These are phyloP conservation scores for Noctua janthina DNA, from an alignment of 2,888 invertebrate genomes.

Conservation along the genomic window DNA sequence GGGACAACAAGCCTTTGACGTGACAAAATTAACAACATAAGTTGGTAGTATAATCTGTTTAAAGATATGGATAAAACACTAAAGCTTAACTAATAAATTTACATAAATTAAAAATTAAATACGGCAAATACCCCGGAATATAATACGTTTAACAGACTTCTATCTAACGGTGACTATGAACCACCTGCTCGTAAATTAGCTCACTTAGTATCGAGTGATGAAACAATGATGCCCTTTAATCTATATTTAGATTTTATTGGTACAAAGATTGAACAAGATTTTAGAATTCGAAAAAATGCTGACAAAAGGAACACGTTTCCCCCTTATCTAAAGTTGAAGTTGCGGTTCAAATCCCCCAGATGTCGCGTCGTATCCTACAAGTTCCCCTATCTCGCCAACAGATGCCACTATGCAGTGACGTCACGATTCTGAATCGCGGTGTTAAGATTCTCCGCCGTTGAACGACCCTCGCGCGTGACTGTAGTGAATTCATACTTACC, in stretches of 20 bases:
- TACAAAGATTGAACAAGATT: not conserved
- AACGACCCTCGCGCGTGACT: slow-evolving; percentile 31
- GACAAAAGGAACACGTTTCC: not conserved
- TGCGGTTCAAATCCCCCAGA: slow-evolving; percentile 13
- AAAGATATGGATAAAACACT: not conserved
- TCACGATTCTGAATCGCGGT: slow-evolving; percentile 50
- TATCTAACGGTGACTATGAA: not conserved
- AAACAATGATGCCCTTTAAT: not conserved
- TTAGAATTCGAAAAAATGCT: not conserved
- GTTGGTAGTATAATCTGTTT: not conserved
- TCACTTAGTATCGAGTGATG: not conserved
- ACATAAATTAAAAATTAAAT: slow-evolving; percentile 6
- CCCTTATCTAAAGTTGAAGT: not conserved
- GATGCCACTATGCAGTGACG: slow-evolving; percentile 48
- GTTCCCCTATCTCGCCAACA: slow-evolving; percentile 15
- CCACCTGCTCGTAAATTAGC: slow-evolving; percentile 25
- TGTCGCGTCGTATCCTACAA: not conserved
- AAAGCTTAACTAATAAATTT: not conserved
- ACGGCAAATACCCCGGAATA: not conserved
- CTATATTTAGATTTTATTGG: not conserved
- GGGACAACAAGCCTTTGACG: not conserved
- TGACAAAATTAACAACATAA: not conserved
- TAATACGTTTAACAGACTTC: not conserved
- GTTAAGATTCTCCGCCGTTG: slow-evolving; percentile 35
- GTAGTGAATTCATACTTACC: slow-evolving; percentile 50